Evolutionary conservation across 2,113 vertebrate species (phyloP).

Genomic region (Coturnix japonica): DNA sequence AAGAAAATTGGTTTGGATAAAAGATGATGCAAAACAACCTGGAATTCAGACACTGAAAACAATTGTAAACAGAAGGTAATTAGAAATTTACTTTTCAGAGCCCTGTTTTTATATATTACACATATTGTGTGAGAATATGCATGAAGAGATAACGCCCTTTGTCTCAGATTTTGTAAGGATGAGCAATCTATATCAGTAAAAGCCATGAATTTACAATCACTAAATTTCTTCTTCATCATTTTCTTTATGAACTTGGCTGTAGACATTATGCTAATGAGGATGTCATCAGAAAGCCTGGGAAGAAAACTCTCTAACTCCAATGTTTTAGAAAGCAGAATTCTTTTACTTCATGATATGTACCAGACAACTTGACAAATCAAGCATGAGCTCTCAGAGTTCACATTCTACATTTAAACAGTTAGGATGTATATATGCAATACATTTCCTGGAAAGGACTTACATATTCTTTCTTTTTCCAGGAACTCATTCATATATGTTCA

Average conservation of each 20-base stretch:
- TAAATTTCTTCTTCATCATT: background rate
- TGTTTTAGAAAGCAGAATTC: too few species aligned
- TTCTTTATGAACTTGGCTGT: background rate
- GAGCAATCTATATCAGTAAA: background rate
- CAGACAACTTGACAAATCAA: too few species aligned
- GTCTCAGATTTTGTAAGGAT: background rate
- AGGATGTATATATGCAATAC: too few species aligned
- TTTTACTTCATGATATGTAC: too few species aligned
- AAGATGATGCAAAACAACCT: background rate
- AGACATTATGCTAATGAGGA: background rate
- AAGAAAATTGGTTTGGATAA: background rate
- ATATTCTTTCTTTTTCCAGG: too few species aligned
- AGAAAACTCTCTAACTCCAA: too few species aligned
- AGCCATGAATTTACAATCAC: background rate
- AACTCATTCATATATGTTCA: too few species aligned
- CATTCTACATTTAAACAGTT: too few species aligned
- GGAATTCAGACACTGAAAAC: background rate
- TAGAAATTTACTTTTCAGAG: background rate
- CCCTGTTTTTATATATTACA: background rate
- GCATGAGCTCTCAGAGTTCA: too few species aligned
- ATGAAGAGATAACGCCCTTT: background rate
- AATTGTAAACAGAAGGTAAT: background rate
- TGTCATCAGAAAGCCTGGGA: too few species aligned
- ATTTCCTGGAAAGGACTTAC: too few species aligned
- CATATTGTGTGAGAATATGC: background rate